Conservation (phyloP, 1,140 invertebrate genomes). For the Neodiprion pinetum region DNA sequence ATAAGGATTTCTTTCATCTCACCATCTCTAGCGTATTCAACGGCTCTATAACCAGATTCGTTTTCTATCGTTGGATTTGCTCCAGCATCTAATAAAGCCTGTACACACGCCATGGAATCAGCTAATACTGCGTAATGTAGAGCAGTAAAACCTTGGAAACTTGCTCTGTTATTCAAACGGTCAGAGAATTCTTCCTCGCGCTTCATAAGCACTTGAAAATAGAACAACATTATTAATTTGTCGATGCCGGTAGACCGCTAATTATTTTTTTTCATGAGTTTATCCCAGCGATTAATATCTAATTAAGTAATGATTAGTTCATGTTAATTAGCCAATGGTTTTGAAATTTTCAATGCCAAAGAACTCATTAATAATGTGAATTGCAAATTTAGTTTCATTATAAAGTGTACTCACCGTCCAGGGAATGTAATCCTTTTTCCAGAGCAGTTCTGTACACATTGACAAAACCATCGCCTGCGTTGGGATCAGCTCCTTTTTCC, state of each 20-base stretch:
- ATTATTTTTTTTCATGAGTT: background rate
- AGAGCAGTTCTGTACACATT: slow-evolving; percentile 72
- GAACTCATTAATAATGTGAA: slow-evolving; percentile 12
- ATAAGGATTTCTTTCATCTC: slow-evolving; percentile 63
- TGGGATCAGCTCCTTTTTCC: slow-evolving; percentile 78
- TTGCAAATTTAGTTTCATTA: slow-evolving; percentile 1
- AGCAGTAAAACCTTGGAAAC: slow-evolving; percentile 86
- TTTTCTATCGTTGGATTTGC: slow-evolving; percentile 79
- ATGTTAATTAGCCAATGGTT: slow-evolving; percentile 1
- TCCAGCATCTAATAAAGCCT: slow-evolving; percentile 69
- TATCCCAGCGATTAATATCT: no score
- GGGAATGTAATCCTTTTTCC: slow-evolving; percentile 64
- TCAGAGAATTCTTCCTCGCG: slow-evolving; percentile 85
- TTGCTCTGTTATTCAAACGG: slow-evolving; percentile 74
- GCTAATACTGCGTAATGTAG: slow-evolving; percentile 88
- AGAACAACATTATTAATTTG: slow-evolving; percentile 15
- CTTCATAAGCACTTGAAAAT: slow-evolving; percentile 67
- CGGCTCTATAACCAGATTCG: slow-evolving; percentile 77
- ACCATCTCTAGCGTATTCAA: slow-evolving; percentile 75
- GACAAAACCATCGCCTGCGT: slow-evolving; percentile 81
- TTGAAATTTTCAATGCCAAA: slow-evolving; percentile 15
- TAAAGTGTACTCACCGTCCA: slow-evolving; percentile 64
- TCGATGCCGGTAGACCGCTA: background rate
- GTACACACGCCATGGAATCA: slow-evolving; percentile 70
- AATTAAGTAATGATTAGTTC: slow-evolving; percentile 1